phyloP scores from a whole-genome alignment of 2,797 vertebrate species.

The Mus minutoides region DNA sequence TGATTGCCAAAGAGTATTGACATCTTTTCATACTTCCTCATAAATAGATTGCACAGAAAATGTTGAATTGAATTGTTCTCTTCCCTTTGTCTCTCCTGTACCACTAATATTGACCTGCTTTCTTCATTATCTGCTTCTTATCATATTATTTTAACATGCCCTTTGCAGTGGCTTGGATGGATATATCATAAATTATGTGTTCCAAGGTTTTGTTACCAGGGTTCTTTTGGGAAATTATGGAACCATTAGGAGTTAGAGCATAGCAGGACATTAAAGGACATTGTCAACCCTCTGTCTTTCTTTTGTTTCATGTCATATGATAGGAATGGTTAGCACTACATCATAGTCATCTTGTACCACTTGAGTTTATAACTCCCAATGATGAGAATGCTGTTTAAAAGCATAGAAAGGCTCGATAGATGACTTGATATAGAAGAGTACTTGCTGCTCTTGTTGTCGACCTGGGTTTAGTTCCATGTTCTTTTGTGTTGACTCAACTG shows the following conservation, averaged over 20 bases:
- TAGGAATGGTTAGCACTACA: not conserved
- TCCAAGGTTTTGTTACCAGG: not conserved
- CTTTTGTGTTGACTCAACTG: not conserved
- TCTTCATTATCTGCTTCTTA: not conserved
- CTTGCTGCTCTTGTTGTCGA: not conserved
- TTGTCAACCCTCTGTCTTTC: not conserved
- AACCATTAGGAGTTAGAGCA: not conserved
- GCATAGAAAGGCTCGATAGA: not conserved
- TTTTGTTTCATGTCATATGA: not conserved
- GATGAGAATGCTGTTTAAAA: not conserved
- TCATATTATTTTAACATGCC: not conserved
- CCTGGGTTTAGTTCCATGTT: not conserved
- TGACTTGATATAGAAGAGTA: not conserved
- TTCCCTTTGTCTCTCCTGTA: not conserved
- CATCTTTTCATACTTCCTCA: conserved; percentile 13
- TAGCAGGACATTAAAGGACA: not conserved
- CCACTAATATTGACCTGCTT: not conserved
- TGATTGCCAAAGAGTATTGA: not conserved
- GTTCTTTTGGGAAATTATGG: not conserved
- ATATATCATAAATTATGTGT: not conserved
- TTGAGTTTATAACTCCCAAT: not conserved
- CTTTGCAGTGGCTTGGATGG: not conserved
- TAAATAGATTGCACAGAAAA: not conserved
- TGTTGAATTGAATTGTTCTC: not conserved
- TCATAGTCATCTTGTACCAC: not conserved